Conservation (phyloP, 1,140 invertebrate genomes). For the Trachymyrmex cornetzi region DNA sequence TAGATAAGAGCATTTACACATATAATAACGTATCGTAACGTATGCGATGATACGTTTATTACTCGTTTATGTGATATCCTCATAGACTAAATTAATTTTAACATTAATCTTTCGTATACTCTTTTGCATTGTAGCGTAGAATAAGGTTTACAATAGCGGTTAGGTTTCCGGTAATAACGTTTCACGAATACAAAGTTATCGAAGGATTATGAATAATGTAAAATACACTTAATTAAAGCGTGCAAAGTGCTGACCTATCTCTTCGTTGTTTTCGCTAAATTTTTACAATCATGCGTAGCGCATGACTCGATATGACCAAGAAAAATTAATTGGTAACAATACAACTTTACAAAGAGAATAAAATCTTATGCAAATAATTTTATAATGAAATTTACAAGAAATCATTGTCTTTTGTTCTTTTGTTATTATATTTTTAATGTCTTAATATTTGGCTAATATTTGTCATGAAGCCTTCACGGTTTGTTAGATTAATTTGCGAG, state of each 20-base stretch:
- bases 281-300: background rate
- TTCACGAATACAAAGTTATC: constrained; percentile 14
- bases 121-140: background rate
- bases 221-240: constrained; percentile 12
- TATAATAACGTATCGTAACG: background rate
- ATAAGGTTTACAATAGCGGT: background rate
- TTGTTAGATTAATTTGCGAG: background rate
- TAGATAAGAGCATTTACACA: background rate
- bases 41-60: background rate
- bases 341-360: background rate
- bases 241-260: background rate
- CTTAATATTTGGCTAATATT: background rate
- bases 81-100: constrained; percentile 11
- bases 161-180: constrained; percentile 18
- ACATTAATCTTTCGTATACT: background rate
- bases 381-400: background rate
- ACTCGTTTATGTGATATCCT: background rate
- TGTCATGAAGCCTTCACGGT: background rate
- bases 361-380: background rate
- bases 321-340: constrained; percentile 18
- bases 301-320: background rate
- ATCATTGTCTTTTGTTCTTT: background rate
- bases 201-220: background rate
- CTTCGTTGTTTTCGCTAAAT: background rate
- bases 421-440: background rate